A percentile compares a stretch with the other conserved stretches of the same genome.
Evolutionary conservation across 1,140 invertebrate species (phyloP).

Genomic region (Pogonognathellus flavescens): DNA sequence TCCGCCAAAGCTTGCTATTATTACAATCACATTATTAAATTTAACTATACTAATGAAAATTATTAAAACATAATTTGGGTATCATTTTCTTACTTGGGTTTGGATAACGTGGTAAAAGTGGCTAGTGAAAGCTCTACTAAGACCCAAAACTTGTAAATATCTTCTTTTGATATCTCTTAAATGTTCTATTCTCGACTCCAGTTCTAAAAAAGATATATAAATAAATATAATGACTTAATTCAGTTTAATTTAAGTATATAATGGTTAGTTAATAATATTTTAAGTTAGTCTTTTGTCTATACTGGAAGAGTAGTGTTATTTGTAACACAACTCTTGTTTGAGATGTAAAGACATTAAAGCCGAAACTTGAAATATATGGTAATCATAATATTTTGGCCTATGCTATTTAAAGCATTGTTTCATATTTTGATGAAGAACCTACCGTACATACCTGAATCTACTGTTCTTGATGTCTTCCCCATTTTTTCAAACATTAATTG

Average conservation of each 20-base stretch:
- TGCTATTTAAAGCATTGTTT: not conserved
- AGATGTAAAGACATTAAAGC: too few relatives aligned
- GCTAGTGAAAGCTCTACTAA: slow-evolving; percentile 85
- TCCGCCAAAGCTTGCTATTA: slow-evolving; percentile 83
- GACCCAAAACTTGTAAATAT: slow-evolving; percentile 88
- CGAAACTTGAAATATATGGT: too few relatives aligned
- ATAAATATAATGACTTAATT: too few relatives aligned
- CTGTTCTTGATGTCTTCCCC: slow-evolving; percentile 91
- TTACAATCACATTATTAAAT: too few relatives aligned
- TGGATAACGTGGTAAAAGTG: slow-evolving; percentile 92
- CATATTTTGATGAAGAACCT: not conserved
- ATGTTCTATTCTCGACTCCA: slow-evolving; percentile 93
- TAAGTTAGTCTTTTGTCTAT: too few relatives aligned
- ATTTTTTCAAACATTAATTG: slow-evolving; percentile 95
- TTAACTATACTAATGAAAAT: not conserved
- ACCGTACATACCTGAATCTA: slow-evolving; percentile 80
- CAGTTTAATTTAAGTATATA: too few relatives aligned
- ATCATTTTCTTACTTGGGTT: slow-evolving; percentile 76
- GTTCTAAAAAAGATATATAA: slow-evolving; percentile 74
- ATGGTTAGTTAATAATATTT: too few relatives aligned
- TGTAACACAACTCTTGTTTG: too few relatives aligned
- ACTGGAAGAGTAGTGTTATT: too few relatives aligned
- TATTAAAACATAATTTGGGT: not conserved
- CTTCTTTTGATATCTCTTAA: slow-evolving; percentile 94
- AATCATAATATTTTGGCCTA: slow-evolving; percentile 20